phyloP scores from a whole-genome alignment of 1,140 invertebrate species.

The Drosophila pandora region DNA sequence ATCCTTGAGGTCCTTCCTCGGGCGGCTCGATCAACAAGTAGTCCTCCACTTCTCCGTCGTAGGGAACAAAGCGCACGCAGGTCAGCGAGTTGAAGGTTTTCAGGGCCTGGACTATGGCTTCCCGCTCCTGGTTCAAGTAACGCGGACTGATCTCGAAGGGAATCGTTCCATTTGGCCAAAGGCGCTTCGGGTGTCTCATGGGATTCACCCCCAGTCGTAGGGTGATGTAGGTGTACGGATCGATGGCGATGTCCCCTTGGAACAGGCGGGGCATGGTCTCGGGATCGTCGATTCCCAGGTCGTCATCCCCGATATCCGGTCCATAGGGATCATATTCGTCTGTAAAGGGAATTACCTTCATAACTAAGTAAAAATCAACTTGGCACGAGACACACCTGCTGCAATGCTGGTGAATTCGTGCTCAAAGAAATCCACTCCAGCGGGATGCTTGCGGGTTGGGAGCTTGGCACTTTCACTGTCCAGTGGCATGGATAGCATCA shows the following conservation, averaged over 20 bases:
- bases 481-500: slow-evolving; percentile 15
- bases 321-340: slow-evolving; percentile 69
- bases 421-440: slow-evolving; percentile 80
- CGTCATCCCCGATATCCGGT: slow-evolving; percentile 65
- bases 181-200: slow-evolving; percentile 84
- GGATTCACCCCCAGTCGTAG: slow-evolving; percentile 88
- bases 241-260: slow-evolving; percentile 88
- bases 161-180: slow-evolving; percentile 89
- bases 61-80: slow-evolving; percentile 89
- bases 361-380: background rate
- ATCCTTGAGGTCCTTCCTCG: slow-evolving; percentile 88
- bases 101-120: slow-evolving; percentile 86
- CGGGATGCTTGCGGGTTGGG: slow-evolving; percentile 47
- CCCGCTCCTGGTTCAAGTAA: slow-evolving; percentile 85
- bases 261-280: slow-evolving; percentile 88
- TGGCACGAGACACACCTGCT: slow-evolving; percentile 48
- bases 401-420: slow-evolving; percentile 71
- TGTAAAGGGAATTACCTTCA: background rate
- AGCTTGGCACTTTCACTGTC: slow-evolving; percentile 63
- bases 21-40: slow-evolving; percentile 89
- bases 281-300: slow-evolving; percentile 85
- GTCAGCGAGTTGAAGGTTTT: slow-evolving; percentile 89
- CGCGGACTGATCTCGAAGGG: slow-evolving; percentile 88
- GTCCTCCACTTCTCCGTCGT: slow-evolving; percentile 87
- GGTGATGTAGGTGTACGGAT: slow-evolving; percentile 84